Conservation (phyloP, 2,113 vertebrate genomes). For the Stercorarius parasiticus region DNA sequence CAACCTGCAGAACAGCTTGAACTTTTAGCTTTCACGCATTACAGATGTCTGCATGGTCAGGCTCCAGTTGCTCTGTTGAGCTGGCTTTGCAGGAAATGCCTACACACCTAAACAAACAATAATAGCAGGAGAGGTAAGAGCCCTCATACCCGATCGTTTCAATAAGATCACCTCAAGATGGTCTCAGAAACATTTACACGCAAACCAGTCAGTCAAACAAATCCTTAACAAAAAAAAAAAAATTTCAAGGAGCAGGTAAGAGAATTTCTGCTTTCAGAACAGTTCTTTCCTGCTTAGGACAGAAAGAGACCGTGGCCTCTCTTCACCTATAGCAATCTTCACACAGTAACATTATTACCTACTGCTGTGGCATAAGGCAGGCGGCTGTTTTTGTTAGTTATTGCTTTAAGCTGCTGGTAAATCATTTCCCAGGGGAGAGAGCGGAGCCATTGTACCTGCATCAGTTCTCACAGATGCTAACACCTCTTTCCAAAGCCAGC, state of each 20-base stretch:
- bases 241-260: background rate
- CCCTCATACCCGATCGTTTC: background rate
- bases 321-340: background rate
- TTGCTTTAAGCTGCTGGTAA: conserved; percentile 1
- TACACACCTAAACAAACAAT: background rate
- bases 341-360: background rate
- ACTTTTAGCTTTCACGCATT: background rate
- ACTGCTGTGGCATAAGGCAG: background rate
- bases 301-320: background rate
- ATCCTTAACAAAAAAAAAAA: background rate
- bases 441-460: background rate
- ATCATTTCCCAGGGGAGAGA: background rate
- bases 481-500: background rate
- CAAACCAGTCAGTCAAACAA: background rate
- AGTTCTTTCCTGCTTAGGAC: background rate
- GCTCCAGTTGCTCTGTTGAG: background rate
- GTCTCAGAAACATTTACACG: background rate
- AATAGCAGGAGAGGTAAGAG: background rate
- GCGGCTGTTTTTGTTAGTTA: background rate
- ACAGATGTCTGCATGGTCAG: background rate
- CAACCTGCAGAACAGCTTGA: background rate
- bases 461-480: background rate
- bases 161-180: background rate
- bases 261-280: background rate
- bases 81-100: background rate